Base-by-base conservation (phyloP, 2,888 invertebrate genomes). In the Asteroscopus sphinx region DNA sequence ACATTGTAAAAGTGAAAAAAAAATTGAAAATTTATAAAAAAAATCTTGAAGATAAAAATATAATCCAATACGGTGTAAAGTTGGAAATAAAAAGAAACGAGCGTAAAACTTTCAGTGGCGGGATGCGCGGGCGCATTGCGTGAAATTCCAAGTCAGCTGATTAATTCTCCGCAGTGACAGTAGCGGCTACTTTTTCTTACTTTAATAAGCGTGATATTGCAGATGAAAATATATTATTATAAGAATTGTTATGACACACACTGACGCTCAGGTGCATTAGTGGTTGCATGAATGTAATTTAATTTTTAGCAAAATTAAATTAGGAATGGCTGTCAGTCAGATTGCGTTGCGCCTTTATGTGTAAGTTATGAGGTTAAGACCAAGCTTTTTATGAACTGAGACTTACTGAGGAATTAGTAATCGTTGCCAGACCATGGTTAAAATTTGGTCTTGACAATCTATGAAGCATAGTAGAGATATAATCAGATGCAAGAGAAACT, bases 131-230 rank as follows among this genome's bases (percentile, higher is more conserved):
- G 76, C 76, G 80, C 80, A 73, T 59, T 42, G 74, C 75, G 73
- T 78, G 61, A 79, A 80, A 85, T 81, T 73, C 77, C 78, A 64
- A 59, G 73, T 68, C 73, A 74, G 75, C 70, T 82, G 79, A 85
- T 84, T 84, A 85, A 77, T 77, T 70, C 56, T 60, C 49, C 47
- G 39, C 72, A 75, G 59, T 77, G 81, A 82, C 79, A 81, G 68
- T 60, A 68, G 64, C 57, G 61, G 56, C 77, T 64, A 59, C 45
- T 59, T 41, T 55, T 68, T 52, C 36, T 64, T 47, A 28, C 33
- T 56, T 63, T 72, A 69, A 70, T 58, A 35, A 59, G 44, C 52
- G 52, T 65, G 61, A 32, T 44, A 45, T 55, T 60, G 63, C 71
- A 68, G 54, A 63, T 70, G 54, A 48, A 63, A 63, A 49, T 56